Evolutionary conservation across 2,888 invertebrate genomes (phyloP), one percentile per base, ranked within the genome.

Genomic region (Saturnia pavonia): DNA sequence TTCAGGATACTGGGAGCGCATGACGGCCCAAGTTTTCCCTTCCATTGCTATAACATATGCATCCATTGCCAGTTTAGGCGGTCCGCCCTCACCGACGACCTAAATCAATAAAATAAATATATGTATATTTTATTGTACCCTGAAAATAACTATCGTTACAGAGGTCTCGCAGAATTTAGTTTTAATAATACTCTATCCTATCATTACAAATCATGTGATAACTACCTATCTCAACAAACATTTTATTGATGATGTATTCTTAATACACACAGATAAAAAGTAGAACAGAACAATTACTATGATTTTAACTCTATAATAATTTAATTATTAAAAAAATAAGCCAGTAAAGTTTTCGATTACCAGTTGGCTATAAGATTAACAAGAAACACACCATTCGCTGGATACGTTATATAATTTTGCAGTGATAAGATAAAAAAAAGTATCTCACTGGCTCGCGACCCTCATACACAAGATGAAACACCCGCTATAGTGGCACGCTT

Each of bases 11-110:
- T 96, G 94, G 69, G 95, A 92, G 54, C 95, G 94, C 54, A 98
- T 89, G 68, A 96, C 94, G 27, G 95, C 94, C 97, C 98, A 98
- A 0, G 97, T 96, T 83, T 96, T 96, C 11, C 96, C 96, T 74
- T 96, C 96, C 75, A 96, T 83, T 0, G 96, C 96, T 71, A 96
- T 94, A 70, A 94, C 94, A 73, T 92, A 94, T n/a, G 86, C 81
- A 51, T 94, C 93, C 73, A 90, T 84, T 9, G 94, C 80, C 67
- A 89, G 74, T 74, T 91, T 90, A 0, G 94, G 92, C 0, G 87
- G 88, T 6, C 89, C 86, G 9, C 92, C 91, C 76, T 94, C 94
- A 14, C 93, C 94, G 0, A 94, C 87, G 9, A 94, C 90, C 92
- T 94, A 76, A 27, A 79, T 80, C 12, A 71, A 74, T 70, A 48